Percentiles rank a stretch among this genome's conserved stretches.
phyloP scores from a whole-genome alignment of 2,113 vertebrate species.

The Chionodraco myersi region DNA sequence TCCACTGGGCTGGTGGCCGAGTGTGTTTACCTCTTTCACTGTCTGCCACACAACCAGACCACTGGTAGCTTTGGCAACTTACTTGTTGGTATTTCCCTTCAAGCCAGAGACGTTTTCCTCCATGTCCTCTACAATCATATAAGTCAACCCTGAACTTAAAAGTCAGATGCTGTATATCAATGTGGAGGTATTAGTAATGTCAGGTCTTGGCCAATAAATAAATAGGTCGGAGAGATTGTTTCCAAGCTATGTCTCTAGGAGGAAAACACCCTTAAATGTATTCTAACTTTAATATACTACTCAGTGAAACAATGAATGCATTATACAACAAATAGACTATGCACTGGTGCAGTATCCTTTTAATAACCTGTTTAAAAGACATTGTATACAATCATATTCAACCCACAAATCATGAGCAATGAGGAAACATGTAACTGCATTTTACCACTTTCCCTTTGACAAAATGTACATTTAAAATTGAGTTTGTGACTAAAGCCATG shows the following conservation, averaged over 20 bases:
- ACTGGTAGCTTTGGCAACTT: conserved; percentile 4
- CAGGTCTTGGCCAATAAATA: background rate
- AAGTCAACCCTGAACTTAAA: background rate
- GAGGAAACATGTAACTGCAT: background rate
- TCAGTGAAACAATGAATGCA: background rate
- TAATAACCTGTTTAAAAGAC: background rate
- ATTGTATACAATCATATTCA: background rate
- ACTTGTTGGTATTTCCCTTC: background rate
- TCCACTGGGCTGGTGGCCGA: conserved; percentile 23
- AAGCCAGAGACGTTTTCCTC: background rate
- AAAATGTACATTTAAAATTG: background rate
- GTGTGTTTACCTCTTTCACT: conserved; percentile 26
- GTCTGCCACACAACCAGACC: conserved; percentile 16
- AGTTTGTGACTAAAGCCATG: background rate
- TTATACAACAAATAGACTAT: background rate
- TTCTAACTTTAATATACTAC: background rate
- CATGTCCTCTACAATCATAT: background rate
- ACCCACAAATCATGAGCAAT: background rate
- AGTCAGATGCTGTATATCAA: background rate
- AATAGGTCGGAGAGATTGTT: background rate
- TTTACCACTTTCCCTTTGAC: background rate
- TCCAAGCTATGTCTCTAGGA: conserved; percentile 1
- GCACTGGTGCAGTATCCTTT: background rate
- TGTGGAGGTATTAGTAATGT: background rate
- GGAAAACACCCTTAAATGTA: conserved; percentile 8